Evolutionary conservation across 2,888 invertebrate species (phyloP).

Genomic region (Tenthredo distinguenda): DNA sequence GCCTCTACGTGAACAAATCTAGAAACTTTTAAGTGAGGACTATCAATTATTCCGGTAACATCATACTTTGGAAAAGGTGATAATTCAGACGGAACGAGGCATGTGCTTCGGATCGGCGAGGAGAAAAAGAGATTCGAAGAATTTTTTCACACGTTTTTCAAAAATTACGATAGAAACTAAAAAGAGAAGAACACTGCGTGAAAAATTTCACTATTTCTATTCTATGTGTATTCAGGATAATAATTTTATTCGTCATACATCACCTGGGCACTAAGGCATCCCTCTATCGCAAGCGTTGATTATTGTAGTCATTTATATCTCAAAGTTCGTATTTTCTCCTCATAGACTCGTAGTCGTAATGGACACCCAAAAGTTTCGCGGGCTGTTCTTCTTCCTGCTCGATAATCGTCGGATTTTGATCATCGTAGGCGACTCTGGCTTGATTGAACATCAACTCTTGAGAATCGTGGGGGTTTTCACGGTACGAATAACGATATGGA

Average conservation of each 20-base stretch:
- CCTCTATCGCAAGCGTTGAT: not conserved
- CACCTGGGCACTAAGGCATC: not conserved
- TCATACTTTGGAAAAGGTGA: not conserved
- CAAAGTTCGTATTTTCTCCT: conserved; percentile 6
- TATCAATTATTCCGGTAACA: conserved; percentile 16
- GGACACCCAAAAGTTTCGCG: not conserved
- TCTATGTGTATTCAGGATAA: not conserved
- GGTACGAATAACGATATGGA: conserved; percentile 11
- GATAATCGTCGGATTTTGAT: not conserved
- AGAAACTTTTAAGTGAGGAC: conserved; percentile 25
- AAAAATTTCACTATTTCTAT: not conserved
- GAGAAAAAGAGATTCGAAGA: not conserved
- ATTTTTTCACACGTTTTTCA: not conserved
- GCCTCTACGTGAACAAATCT: not conserved
- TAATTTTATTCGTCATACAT: not conserved
- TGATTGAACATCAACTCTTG: conserved; percentile 32
- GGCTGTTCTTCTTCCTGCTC: not conserved
- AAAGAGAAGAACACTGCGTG: no score
- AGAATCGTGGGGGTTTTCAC: conserved; percentile 12
- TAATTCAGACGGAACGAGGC: not conserved
- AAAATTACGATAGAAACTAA: no score
- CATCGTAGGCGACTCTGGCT: conserved; percentile 1
- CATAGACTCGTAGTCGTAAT: conserved; percentile 41
- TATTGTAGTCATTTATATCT: not conserved
- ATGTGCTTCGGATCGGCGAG: not conserved